Base-by-base conservation (phyloP, 2,888 invertebrate species). In the Orthosia incerta region DNA sequence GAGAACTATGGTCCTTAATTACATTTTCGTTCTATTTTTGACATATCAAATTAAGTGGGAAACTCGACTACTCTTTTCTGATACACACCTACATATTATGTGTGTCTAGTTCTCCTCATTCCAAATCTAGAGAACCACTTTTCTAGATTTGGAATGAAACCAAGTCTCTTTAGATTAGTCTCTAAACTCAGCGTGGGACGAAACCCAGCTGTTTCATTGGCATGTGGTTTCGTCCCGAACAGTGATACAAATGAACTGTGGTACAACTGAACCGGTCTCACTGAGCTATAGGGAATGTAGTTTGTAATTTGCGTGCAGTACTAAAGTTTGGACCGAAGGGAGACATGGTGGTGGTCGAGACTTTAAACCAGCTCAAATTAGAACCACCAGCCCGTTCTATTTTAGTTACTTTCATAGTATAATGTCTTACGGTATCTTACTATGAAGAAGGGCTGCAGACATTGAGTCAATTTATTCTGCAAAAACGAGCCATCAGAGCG, bases 271-370 rank as follows among this genome's bases (percentile, higher is more conserved):
- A 51, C 57, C 18, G 7, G 31, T 70, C 45, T 18, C 23, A 26
- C 51, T 18, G 26, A 18, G 63, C 20, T 12, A 20, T 15, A 31
- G n/a, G n/a, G 56, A 80, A 56, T 39, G 61, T 67, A 48, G 23
- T 71, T 51, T n/a, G 71, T 83, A 83, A 80, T 83, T 83, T 65
- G 79, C 48, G 55, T 57, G 55, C 26, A 50, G 53, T n/a, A 57
- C 48, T 53, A 18, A 70, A 80, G 55, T 79, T 80, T 72, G 5
- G 61, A 13, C 61, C 31, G 48, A 62, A 53, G 60, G 74, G 69
- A 67, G 64, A 61, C 23, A 13, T 39, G n/a, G 50, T 26, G n/a
- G 12, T 23, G 48, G 55, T 53, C 11, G 57, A 48, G 66, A 45
- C 61, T 61, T 45, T 7, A 16, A 61, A 16, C 20, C 23, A 46